These are phyloP conservation scores for Leptinotarsa juncta DNA, from an alignment of 2,888 invertebrate species.

Conservation along the genomic window DNA sequence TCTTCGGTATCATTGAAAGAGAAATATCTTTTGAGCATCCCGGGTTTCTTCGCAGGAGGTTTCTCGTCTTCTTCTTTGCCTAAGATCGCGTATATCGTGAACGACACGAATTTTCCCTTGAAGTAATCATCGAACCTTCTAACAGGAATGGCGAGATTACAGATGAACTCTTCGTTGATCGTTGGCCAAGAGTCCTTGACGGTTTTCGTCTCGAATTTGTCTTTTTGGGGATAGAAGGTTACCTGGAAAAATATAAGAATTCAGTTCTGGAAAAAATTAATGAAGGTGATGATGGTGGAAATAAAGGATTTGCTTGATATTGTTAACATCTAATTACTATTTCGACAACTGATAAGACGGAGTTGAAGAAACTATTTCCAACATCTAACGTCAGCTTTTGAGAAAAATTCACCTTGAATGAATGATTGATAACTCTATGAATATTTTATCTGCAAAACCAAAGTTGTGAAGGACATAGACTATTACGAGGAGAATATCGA, in stretches of 20 bases:
- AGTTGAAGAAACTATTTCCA: not conserved
- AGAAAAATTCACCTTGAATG: too few species aligned
- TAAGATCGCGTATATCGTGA: constrained; percentile 76
- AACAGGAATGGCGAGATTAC: constrained; percentile 70
- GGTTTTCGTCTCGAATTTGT: constrained; percentile 79
- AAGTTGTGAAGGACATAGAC: too few species aligned
- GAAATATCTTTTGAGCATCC: constrained; percentile 49
- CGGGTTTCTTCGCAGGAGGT: constrained; percentile 46
- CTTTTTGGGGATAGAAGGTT: constrained; percentile 81
- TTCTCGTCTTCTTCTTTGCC: constrained; percentile 68
- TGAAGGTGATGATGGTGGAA: not conserved
- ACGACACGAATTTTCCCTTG: constrained; percentile 76
- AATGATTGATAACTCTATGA: too few species aligned
- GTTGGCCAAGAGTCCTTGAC: constrained; percentile 84
- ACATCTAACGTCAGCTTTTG: too few species aligned
- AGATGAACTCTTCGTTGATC: constrained; percentile 83
- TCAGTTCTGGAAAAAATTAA: not conserved
- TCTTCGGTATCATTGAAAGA: constrained; percentile 66
- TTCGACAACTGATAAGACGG: not conserved
- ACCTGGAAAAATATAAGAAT: constrained; percentile 68
- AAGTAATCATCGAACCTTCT: constrained; percentile 70
- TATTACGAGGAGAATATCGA: too few species aligned
- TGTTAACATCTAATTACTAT: too few species aligned
- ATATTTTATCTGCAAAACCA: too few species aligned
- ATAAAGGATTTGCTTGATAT: not conserved